Evolutionary conservation across 2,888 invertebrate species (phyloP).

Genomic region (Pseudeuparius sepicola): DNA sequence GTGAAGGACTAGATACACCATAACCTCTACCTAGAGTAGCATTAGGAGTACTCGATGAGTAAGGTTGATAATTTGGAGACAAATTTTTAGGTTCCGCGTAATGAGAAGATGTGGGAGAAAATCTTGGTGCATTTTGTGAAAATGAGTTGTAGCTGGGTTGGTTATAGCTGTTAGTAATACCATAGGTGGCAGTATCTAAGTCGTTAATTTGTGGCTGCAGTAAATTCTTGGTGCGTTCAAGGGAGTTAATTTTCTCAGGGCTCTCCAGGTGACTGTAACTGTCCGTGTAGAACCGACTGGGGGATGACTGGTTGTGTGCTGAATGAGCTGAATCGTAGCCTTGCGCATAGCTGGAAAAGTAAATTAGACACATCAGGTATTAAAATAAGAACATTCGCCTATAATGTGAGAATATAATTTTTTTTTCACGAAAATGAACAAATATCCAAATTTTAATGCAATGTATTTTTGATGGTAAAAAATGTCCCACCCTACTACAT

Average conservation of each 20-base stretch:
- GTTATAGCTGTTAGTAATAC: slow-evolving; percentile 30
- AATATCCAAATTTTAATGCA: no score
- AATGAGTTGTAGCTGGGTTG: slow-evolving; percentile 24
- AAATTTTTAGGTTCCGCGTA: slow-evolving; percentile 4
- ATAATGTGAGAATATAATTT: no score
- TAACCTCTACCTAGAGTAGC: neutral
- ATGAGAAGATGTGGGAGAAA: slow-evolving; percentile 5
- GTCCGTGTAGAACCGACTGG: slow-evolving; percentile 29
- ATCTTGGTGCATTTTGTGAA: slow-evolving; percentile 13
- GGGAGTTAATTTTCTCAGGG: slow-evolving; percentile 38
- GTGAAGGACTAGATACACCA: slow-evolving; percentile 12
- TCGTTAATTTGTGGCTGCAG: slow-evolving; percentile 34
- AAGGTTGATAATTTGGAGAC: slow-evolving; percentile 3
- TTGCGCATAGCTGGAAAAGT: slow-evolving; percentile 24
- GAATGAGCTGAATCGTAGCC: slow-evolving; percentile 27
- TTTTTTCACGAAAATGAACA: no score
- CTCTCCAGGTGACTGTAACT: slow-evolving; percentile 37
- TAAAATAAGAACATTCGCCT: no score
- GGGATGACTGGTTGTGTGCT: slow-evolving; percentile 24
- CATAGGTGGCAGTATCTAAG: slow-evolving; percentile 34
- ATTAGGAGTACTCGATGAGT: neutral
- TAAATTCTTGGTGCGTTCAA: slow-evolving; percentile 34
- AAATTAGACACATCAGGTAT: no score
- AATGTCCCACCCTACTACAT: no score
- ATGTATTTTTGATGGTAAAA: no score